Base-by-base conservation (phyloP, 2,888 invertebrate genomes). In the Eucera pruinosa region DNA sequence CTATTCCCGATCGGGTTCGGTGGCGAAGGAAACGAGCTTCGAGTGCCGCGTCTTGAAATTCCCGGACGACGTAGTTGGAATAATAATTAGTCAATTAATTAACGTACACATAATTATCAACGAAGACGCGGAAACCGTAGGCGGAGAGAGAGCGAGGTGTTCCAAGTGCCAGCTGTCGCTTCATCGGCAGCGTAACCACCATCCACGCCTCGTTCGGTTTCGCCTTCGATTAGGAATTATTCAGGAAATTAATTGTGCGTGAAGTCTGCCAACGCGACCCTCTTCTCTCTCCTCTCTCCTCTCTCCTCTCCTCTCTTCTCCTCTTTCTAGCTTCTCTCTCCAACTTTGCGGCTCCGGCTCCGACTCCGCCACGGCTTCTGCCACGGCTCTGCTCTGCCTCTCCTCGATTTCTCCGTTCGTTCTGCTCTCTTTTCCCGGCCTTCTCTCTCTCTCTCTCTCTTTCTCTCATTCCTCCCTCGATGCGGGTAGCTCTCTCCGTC, bases 171-270 rank as follows among this genome's bases (percentile, higher is more conserved):
- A 67, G 79, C 66, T 76, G 76, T 67, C 73, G 73, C 66, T 65
- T 69, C 68, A 73, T 61, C 76, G 69, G 57, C 62, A 62, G 50
- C 75, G 77, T 47, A 69, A 73, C 75, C 58, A 58, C 68, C 61
- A 58, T 62, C 80, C 69, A 58, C 60, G 74, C 68, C 74, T 85
- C 77, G 82, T 81, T 81, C 82, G 80, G 79, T 80, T 82, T 86
- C 85, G 83, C 82, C 86, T 84, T 83, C 90, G 91, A 90, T 90
- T 89, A 87, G 87, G 89, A 89, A 89, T 90, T 89, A 89, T 88
- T 88, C 89, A 89, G 87, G 88, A 91, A 91, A 92, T 92, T 92
- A 92, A 92, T 92, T 91, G 91, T 90, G 90, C 91, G 92, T 91
- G 85, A 91, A 91, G 90, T 87, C 88, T 88, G 80, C 83, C 79